Evolutionary conservation across 2,113 vertebrate species (phyloP).

Genomic region (Triplophysa siluroides): DNA sequence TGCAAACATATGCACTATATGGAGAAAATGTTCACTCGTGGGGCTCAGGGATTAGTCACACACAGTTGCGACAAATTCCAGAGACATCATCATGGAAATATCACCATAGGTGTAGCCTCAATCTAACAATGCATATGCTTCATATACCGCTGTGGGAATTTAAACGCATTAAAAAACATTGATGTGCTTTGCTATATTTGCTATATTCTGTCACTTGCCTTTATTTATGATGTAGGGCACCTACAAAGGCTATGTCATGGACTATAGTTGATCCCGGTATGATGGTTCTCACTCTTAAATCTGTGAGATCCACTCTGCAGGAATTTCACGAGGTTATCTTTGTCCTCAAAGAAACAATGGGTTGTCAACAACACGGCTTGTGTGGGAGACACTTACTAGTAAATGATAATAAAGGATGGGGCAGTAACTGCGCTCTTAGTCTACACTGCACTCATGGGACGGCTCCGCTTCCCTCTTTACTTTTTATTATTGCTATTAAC

Average conservation of each 20-base stretch:
- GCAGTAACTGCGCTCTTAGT: slow-evolving; percentile 45
- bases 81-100: slow-evolving; percentile 4
- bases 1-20: neutral
- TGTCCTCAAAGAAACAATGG: slow-evolving; percentile 68
- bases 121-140: neutral
- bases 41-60: slow-evolving; percentile 8
- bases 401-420: slow-evolving; percentile 58
- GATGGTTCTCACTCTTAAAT: slow-evolving; percentile 56
- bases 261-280: slow-evolving; percentile 55
- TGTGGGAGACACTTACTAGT: slow-evolving; percentile 47
- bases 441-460: slow-evolving; percentile 53
- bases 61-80: slow-evolving; percentile 11
- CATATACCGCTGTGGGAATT: neutral
- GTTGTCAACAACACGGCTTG: slow-evolving; percentile 60
- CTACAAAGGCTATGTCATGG: slow-evolving; percentile 48
- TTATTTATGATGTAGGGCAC: slow-evolving; percentile 54
- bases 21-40: neutral
- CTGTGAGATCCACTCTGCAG: slow-evolving; percentile 57
- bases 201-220: slow-evolving; percentile 46
- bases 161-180: slow-evolving; percentile 34
- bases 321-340: slow-evolving; percentile 77
- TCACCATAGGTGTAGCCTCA: neutral
- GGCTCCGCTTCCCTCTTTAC: neutral
- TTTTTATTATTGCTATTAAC: slow-evolving; percentile 5
- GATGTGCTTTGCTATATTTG: slow-evolving; percentile 20